Conservation (phyloP, 2,113 vertebrate species). For the Oryzias woworae region DNA sequence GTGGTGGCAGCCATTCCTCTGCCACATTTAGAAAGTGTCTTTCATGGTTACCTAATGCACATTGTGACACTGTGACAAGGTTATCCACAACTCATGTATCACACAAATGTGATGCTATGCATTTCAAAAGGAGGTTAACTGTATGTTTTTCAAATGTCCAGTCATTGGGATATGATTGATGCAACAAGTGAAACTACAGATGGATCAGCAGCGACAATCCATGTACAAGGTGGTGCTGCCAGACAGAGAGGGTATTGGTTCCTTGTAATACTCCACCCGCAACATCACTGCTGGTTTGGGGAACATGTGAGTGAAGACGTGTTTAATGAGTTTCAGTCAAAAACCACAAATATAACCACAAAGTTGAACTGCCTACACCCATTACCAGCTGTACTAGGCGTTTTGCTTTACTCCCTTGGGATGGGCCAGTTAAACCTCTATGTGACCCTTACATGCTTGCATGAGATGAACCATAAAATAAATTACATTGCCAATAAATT, state of each 20-base stretch:
- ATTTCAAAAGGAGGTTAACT: constrained; percentile 22
- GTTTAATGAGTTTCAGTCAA: constrained; percentile 2
- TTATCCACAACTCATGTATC: constrained; percentile 65
- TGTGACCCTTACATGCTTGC: constrained; percentile 56
- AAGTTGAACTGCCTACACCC: constrained; percentile 6
- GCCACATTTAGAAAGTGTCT: constrained; percentile 79
- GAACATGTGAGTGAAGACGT: not conserved
- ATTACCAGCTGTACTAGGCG: constrained; percentile 9
- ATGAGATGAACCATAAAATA: constrained; percentile 62
- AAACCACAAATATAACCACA: too few species aligned
- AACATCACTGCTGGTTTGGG: not conserved
- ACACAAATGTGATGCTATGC: constrained; percentile 32
- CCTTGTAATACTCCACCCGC: not conserved
- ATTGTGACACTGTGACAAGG: constrained; percentile 73
- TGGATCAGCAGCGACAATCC: not conserved
- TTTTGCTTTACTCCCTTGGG: constrained; percentile 19
- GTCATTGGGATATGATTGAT: not conserved
- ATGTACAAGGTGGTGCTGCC: not conserved
- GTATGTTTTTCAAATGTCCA: constrained; percentile 17
- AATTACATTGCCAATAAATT: constrained; percentile 66
- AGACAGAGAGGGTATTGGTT: not conserved
- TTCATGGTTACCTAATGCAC: constrained; percentile 76
- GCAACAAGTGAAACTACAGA: not conserved
- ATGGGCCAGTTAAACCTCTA: constrained; percentile 43
- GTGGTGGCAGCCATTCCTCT: constrained; percentile 77